These are phyloP conservation scores for Microplitis mediator DNA, from an alignment of 1,140 invertebrate genomes.

Conservation along the genomic window DNA sequence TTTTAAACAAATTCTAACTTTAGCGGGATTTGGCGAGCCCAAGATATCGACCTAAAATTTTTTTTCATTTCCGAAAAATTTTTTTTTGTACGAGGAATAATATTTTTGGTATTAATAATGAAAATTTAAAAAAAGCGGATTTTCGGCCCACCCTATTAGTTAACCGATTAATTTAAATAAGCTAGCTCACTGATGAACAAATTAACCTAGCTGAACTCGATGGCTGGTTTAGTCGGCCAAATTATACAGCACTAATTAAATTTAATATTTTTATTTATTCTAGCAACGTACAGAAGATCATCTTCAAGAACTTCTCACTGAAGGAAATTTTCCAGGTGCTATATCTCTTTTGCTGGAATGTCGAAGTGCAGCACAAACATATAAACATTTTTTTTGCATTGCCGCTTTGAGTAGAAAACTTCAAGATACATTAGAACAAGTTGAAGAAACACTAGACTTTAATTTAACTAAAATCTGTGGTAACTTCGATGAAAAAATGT, in stretches of 20 bases:
- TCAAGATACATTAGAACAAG: constrained; percentile 89
- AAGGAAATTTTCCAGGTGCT: constrained; percentile 87
- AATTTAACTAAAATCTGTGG: constrained; percentile 80
- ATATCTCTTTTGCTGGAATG: constrained; percentile 88
- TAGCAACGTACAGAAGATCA: constrained; percentile 83
- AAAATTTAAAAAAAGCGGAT: too few species aligned
- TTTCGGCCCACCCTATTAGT: too few species aligned
- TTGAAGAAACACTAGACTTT: constrained; percentile 89
- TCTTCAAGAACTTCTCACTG: constrained; percentile 78
- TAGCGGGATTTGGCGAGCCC: too few species aligned
- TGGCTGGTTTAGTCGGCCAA: too few species aligned
- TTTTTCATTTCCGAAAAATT: too few species aligned
- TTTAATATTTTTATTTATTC: constrained; percentile 38
- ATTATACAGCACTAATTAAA: background rate
- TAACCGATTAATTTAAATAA: too few species aligned
- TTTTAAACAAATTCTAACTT: too few species aligned
- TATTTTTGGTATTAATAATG: too few species aligned
- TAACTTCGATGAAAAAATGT: constrained; percentile 75
- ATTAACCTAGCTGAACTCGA: too few species aligned
- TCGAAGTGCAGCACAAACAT: constrained; percentile 79
- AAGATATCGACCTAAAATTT: too few species aligned
- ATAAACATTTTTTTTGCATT: constrained; percentile 85
- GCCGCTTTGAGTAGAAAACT: constrained; percentile 84
- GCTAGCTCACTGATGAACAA: too few species aligned
- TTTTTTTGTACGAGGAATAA: too few species aligned